These are phyloP conservation scores for Ctenochaetus hawaiiensis DNA, from an alignment of 2,797 vertebrate genomes.

Conservation along the genomic window DNA sequence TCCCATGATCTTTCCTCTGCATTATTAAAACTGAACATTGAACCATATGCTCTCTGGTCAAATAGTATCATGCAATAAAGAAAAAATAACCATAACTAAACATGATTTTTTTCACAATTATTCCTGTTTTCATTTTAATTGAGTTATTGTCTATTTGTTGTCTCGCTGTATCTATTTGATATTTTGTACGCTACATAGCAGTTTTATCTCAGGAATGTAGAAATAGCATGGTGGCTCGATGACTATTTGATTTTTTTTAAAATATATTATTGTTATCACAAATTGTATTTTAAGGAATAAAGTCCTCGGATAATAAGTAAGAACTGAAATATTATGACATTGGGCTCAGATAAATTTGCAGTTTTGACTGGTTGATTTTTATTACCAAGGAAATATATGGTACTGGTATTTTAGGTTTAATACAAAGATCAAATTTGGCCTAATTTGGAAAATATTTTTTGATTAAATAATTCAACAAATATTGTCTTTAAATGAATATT, in stretches of 20 bases:
- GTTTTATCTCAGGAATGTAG: background rate
- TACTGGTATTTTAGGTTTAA: background rate
- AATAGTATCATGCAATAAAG: background rate
- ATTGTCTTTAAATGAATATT: too few species aligned
- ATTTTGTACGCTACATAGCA: background rate
- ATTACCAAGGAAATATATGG: too few species aligned
- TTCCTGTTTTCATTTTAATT: too few species aligned
- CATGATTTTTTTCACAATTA: too few species aligned
- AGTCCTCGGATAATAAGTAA: background rate
- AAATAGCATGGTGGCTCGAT: too few species aligned
- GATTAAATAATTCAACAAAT: background rate
- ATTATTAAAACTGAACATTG: background rate
- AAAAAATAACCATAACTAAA: background rate
- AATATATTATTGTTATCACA: too few species aligned
- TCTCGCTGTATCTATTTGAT: background rate
- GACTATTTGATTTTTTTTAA: background rate
- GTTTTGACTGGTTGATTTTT: background rate
- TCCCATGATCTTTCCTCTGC: slow-evolving; percentile 2
- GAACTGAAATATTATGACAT: too few species aligned
- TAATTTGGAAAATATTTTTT: background rate
- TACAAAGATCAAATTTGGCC: background rate
- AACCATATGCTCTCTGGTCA: background rate
- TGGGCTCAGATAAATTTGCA: background rate
- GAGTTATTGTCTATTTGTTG: background rate
- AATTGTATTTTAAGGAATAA: background rate